phyloP scores from a whole-genome alignment of 1,140 invertebrate species.

The Lerema accius region DNA sequence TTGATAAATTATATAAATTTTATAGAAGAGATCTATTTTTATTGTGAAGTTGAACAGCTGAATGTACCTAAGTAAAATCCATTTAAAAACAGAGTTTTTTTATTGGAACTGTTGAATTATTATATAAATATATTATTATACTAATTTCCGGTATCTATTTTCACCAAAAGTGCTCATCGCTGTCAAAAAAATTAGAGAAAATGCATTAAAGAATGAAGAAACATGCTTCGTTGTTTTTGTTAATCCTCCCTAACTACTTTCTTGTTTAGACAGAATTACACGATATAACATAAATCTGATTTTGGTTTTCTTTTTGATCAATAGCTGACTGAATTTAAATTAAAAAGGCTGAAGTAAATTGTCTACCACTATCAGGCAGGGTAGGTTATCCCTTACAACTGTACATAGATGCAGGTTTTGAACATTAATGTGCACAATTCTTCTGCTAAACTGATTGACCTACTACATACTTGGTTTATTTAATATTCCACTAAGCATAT shows the following conservation, averaged over 20 bases:
- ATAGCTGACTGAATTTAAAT: no score
- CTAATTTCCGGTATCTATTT: slow-evolving; percentile 83
- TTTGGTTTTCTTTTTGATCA: no score
- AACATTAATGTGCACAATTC: no score
- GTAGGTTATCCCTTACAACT: no score
- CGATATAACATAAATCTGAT: no score
- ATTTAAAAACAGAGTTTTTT: slow-evolving; percentile 71
- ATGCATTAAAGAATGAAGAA: slow-evolving; percentile 84
- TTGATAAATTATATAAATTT: slow-evolving; percentile 82
- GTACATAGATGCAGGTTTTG: no score
- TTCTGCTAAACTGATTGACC: no score
- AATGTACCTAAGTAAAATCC: slow-evolving; percentile 63
- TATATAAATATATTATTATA: slow-evolving; percentile 66
- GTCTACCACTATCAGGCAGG: no score
- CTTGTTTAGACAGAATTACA: neutral
- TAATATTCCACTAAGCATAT: no score
- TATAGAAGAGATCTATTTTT: slow-evolving; percentile 83
- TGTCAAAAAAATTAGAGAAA: slow-evolving; percentile 84
- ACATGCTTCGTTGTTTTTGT: slow-evolving; percentile 64
- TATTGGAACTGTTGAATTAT: slow-evolving; percentile 76
- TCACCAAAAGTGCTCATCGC: slow-evolving; percentile 87
- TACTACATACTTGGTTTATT: no score
- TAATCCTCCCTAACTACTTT: neutral
- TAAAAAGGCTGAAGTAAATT: no score
- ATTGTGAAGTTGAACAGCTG: slow-evolving; percentile 79